Base-by-base conservation (phyloP, 2,113 vertebrate species). In the Ia io region DNA sequence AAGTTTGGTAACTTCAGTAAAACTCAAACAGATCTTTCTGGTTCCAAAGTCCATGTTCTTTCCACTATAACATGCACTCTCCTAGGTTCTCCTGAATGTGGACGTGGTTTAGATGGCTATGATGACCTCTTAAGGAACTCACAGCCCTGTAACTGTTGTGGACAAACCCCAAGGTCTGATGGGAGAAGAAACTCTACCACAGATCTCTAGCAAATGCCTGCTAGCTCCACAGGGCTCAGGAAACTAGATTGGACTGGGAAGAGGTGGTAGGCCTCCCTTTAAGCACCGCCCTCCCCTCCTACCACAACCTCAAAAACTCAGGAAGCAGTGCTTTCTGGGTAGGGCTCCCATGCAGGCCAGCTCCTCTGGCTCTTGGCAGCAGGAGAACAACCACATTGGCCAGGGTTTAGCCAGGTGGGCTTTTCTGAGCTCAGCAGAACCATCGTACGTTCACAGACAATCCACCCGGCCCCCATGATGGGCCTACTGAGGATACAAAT, bases 391-490 rank as follows among this genome's bases (percentile, higher is more conserved):
- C 7, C 5, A 53, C 53, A 5, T 3, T 14, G 56, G 53, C 40
- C 79, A 78, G 53, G 35, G 53, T 17, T 90, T 51, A 67, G 73
- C 74, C 67, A 37, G 25, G 40, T 35, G 51, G 56, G 51, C 30
- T 89, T 83, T 67, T 77, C 83, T 51, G 65, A 88, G 37, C 17
- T 73, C 90, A 51, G 67, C 37, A 88, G 77, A 93, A 93, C 71
- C 10, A 95, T 37, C 44, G 53, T 53, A 32, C 3, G 9, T 32
- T 76, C 42, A 6, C n/a, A 28, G 9, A 88, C 40, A 69, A 69
- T 71, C 37, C 13, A 16, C 44, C 22, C 79, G 59, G 59, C 30
- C 10, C 28, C 23, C 17, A 23, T 5, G 2, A 91, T 63, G 56
- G 22, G 11, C 28, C 73, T 10, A 5, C 6, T 49, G 20, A 82